Percentiles rank a stretch among this genome's conserved stretches.
phyloP scores from a whole-genome alignment of 2,888 invertebrate species.

The Scaeva pyrastri region DNA sequence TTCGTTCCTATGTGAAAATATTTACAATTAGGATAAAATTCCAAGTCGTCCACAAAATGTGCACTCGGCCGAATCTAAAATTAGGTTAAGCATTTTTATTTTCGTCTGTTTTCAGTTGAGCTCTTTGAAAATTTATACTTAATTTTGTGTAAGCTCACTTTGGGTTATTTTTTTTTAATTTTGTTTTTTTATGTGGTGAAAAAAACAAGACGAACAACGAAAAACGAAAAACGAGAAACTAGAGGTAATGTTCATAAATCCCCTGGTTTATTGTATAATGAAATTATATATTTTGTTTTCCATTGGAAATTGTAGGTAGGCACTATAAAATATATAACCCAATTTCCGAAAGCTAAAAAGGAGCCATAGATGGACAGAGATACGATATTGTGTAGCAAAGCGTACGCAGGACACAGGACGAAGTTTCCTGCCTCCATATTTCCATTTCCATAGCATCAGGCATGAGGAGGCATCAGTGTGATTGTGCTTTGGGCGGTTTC shows the following conservation, averaged over 20 bases:
- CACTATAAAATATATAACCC: conserved; percentile 67
- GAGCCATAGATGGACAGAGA: conserved; percentile 52
- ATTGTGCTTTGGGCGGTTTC: conserved; percentile 15
- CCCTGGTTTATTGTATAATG: conserved; percentile 69
- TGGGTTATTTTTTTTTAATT: conserved; percentile 29
- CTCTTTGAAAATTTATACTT: conserved; percentile 63
- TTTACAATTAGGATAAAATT: conserved; percentile 24
- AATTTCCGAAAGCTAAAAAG: conserved; percentile 67
- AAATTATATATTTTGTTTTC: conserved; percentile 69
- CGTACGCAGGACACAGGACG: conserved; percentile 7
- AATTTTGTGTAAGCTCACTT: conserved; percentile 64
- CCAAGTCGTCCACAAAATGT: conserved; percentile 52
- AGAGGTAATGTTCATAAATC: conserved; percentile 60
- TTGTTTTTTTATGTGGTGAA: neutral
- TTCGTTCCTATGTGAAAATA: neutral
- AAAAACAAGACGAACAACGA: no score
- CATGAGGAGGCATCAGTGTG: no score
- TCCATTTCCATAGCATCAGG: no score
- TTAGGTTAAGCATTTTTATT: conserved; percentile 66
- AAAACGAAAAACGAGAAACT: neutral
- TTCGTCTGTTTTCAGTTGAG: conserved; percentile 10
- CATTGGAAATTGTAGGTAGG: conserved; percentile 58
- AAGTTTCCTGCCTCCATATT: neutral
- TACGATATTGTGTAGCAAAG: conserved; percentile 40
- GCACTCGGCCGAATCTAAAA: conserved; percentile 55